Evolutionary conservation across 1,140 invertebrate genomes (phyloP), one percentile per base, ranked within the genome.

Genomic region (Calosoma granatense): DNA sequence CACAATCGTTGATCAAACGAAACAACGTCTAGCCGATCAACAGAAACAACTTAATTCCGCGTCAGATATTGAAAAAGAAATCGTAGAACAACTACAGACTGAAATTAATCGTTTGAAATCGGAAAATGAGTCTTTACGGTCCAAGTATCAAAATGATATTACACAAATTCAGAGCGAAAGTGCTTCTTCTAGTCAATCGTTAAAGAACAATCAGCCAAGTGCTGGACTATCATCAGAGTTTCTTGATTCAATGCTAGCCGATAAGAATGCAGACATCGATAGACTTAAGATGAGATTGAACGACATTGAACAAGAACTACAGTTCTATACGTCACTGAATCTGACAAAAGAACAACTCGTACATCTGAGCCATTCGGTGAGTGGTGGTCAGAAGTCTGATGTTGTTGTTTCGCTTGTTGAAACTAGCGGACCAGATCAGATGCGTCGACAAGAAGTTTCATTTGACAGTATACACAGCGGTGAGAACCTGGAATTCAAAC

Each of bases 261-360:
- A 85, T 58, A 85, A 85, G 60, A 84, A 85, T 60, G 80, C 79
- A 26, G 82, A 85, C 61, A 84, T 85, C 20, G 81, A 85, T 63
- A 72, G 76, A 41, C 59, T 86, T 3, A 77, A 77, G 20, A 72
- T 78, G 1, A 79, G 81, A 55, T 60, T 80, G 4, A 64, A 65
- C 0, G 74, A 78, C 15, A 74, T 74, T 20, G 75, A 81, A 43
- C 74, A 74, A 56, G 71, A 78, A 51, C 59, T 80, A 0, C 71
- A 77, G 39, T 55, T 65, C 0, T 77, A 72, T 58, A 64, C 69
- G 2, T 72, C 78, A 15, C 63, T 80, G 19, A 77, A 79, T 65
- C 65, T 82, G 43, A 78, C 82, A 19, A 77, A 79, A 22, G 74
- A 73, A 11, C 69, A 76, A 20, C 51, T 74, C 12, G 64, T 64